A percentile compares a stretch with the other conserved stretches of the same genome.
These are phyloP conservation scores for Calidris pygmaea DNA, from an alignment of 2,113 vertebrate species.

Conservation along the genomic window DNA sequence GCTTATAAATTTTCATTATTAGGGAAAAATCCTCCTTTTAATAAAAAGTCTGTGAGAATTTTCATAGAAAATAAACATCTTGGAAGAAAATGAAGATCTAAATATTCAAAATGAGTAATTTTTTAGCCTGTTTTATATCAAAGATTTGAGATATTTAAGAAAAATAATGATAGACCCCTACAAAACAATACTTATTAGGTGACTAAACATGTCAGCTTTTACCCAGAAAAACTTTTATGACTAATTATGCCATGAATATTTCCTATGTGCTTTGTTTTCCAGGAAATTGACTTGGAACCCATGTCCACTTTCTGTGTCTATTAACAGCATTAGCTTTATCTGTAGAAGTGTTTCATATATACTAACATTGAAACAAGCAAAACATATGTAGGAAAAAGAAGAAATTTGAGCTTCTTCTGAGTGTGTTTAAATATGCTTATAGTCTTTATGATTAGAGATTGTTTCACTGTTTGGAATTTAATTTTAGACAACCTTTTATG, in stretches of 20 bases:
- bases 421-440: background rate
- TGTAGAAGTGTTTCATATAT: background rate
- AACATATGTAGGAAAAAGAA: background rate
- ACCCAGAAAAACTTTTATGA: background rate
- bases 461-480: background rate
- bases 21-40: background rate
- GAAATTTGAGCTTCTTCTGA: background rate
- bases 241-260: background rate
- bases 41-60: background rate
- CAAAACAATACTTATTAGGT: background rate
- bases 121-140: background rate
- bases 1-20: background rate
- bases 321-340: background rate
- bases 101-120: background rate
- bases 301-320: background rate
- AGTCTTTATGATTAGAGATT: background rate
- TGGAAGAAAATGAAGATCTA: background rate
- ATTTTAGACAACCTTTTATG: background rate
- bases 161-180: background rate
- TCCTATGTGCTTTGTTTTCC: background rate
- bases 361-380: background rate
- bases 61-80: background rate
- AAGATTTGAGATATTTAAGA: background rate
- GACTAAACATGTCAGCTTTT: background rate
- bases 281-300: background rate